These are phyloP conservation scores for Cyclopterus lumpus DNA, from an alignment of 2,797 vertebrate species.

Conservation along the genomic window DNA sequence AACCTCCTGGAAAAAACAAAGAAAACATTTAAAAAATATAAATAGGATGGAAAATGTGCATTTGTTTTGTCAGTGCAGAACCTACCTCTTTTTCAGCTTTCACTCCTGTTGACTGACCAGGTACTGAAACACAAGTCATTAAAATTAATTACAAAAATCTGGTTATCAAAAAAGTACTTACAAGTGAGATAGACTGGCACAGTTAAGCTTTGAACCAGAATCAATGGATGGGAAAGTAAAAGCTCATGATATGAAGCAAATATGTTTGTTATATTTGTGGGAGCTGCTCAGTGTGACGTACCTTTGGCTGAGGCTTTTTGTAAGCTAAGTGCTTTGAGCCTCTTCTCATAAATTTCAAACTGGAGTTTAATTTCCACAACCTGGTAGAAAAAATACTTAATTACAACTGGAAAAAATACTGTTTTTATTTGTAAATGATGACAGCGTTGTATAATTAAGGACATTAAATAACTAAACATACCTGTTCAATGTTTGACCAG, in stretches of 20 bases:
- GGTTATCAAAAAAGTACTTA: background rate
- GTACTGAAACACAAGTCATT: constrained; percentile 74
- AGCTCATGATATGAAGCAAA: background rate
- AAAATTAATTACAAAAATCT: constrained; percentile 4
- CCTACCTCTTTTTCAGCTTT: constrained; percentile 81
- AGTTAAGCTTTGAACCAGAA: background rate
- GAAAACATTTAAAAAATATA: background rate
- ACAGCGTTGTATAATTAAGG: background rate
- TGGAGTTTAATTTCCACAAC: constrained; percentile 95
- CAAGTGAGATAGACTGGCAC: no score
- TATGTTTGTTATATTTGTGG: background rate
- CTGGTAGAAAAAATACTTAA: constrained; percentile 67
- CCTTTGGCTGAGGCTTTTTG: constrained; percentile 87
- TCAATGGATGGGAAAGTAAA: background rate
- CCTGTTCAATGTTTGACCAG: constrained; percentile 96
- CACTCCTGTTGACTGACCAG: constrained; percentile 61
- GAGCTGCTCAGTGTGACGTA: constrained; percentile 42
- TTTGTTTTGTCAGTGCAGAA: constrained; percentile 34
- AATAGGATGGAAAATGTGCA: background rate
- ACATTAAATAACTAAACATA: constrained; percentile 43
- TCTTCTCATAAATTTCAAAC: constrained; percentile 92
- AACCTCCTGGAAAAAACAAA: constrained; percentile 72
- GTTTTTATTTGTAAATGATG: background rate
- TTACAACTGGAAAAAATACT: background rate
- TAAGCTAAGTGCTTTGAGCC: constrained; percentile 86